phyloP scores from a whole-genome alignment of 2,888 invertebrate species.

The Poecilobothrus nobilitatus region DNA sequence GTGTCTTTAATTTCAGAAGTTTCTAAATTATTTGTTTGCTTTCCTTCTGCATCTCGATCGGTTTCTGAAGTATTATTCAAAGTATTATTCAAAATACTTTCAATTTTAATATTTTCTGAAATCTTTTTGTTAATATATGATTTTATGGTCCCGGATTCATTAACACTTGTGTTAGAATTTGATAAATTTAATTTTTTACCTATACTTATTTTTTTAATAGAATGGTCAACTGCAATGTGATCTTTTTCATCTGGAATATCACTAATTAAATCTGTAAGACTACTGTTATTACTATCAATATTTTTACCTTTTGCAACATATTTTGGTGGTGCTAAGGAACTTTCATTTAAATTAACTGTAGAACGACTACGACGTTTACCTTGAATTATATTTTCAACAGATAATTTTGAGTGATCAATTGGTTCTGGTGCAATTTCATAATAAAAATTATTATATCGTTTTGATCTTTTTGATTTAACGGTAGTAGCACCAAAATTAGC shows the following conservation, averaged over 20 bases:
- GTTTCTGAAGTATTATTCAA: too few species aligned
- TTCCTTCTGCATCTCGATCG: too few species aligned
- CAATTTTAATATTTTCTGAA: too few species aligned
- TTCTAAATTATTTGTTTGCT: too few species aligned
- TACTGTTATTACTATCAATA: not conserved
- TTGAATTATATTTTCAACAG: slow-evolving; percentile 5
- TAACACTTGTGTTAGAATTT: not conserved
- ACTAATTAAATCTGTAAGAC: not conserved
- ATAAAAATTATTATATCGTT: not conserved
- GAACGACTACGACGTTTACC: slow-evolving; percentile 35
- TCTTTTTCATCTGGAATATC: slow-evolving; percentile 14
- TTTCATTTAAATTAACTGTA: slow-evolving; percentile 32
- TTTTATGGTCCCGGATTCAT: not conserved
- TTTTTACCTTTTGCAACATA: not conserved
- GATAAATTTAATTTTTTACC: not conserved
- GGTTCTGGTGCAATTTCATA: not conserved
- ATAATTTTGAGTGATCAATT: not conserved
- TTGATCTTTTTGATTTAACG: not conserved
- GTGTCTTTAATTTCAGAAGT: slow-evolving; percentile 19
- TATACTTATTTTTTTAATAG: not conserved
- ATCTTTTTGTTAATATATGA: too few species aligned
- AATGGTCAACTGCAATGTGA: too few species aligned
- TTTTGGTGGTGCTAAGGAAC: slow-evolving; percentile 8
- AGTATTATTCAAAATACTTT: too few species aligned
- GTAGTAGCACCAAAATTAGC: not conserved